These are phyloP conservation scores for Anguilla obscura DNA, from an alignment of 2,797 vertebrate genomes.

Conservation along the genomic window DNA sequence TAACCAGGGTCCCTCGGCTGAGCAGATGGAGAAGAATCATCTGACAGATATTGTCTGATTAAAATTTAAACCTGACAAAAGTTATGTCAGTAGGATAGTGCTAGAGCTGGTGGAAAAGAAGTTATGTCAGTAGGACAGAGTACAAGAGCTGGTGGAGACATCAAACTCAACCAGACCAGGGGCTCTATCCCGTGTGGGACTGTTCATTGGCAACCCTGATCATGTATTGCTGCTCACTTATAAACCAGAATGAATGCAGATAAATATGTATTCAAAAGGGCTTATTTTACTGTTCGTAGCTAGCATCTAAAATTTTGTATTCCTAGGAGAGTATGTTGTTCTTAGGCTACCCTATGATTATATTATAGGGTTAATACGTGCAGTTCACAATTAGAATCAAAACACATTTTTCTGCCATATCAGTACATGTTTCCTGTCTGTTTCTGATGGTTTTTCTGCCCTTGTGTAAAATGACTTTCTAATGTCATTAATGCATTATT, in stretches of 20 bases:
- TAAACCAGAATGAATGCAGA: not conserved
- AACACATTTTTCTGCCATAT: not conserved
- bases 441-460: not conserved
- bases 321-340: not conserved
- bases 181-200: not conserved
- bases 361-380: not conserved
- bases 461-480: not conserved
- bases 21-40: not conserved
- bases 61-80: not conserved
- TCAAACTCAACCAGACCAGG: not conserved
- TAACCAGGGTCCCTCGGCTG: not conserved
- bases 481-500: slow-evolving; percentile 20
- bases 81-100: not conserved
- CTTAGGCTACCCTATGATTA: not conserved
- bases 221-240: not conserved
- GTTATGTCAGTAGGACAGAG: not conserved
- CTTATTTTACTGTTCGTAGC: not conserved
- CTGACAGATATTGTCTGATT: not conserved
- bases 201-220: not conserved
- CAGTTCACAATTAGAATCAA: not conserved
- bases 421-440: not conserved
- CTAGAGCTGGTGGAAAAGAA: not conserved
- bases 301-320: not conserved
- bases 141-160: not conserved
- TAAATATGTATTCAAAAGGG: not conserved